A percentile compares a stretch with the other conserved stretches of the same genome.
Evolutionary conservation across 2,888 invertebrate species (phyloP).

Genomic region (Heliconius sara): DNA sequence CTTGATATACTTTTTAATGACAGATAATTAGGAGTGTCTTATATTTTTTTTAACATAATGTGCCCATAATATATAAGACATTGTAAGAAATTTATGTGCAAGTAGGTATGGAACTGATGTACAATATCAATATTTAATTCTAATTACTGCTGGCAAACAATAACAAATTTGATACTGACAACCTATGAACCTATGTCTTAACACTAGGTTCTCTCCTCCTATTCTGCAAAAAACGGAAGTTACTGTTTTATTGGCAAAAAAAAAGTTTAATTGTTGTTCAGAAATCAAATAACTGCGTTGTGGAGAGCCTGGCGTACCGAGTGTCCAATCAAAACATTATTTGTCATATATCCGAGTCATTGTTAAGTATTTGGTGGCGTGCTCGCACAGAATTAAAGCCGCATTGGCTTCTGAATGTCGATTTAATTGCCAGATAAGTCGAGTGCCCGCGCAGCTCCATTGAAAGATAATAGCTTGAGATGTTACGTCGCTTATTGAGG

Average conservation of each 20-base stretch:
- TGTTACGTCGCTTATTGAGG: slow-evolving; percentile 73
- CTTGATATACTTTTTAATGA: not conserved
- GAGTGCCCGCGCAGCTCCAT: slow-evolving; percentile 73
- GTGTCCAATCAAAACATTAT: slow-evolving; percentile 81
- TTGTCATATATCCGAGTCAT: slow-evolving; percentile 81
- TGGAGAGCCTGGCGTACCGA: slow-evolving; percentile 49
- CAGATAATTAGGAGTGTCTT: not conserved
- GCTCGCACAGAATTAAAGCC: slow-evolving; percentile 75
- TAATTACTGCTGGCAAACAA: no score
- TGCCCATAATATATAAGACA: not conserved
- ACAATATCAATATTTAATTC: not conserved
- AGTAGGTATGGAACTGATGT: not conserved
- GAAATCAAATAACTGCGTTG: slow-evolving; percentile 5
- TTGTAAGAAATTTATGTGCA: not conserved
- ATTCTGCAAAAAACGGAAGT: not conserved
- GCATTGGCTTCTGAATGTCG: slow-evolving; percentile 82
- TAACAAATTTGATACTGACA: not conserved
- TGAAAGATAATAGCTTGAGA: slow-evolving; percentile 80
- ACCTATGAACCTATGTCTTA: no score
- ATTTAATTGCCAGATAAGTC: slow-evolving; percentile 84
- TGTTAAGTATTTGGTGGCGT: slow-evolving; percentile 74
- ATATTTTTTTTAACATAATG: not conserved
- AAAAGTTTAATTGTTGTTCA: not conserved
- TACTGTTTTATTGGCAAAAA: not conserved
- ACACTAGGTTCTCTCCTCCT: not conserved